Percentiles rank a stretch among this genome's conserved stretches.
These are phyloP conservation scores for Tridacna crocea DNA, from an alignment of 2,888 invertebrate genomes.

Conservation along the genomic window DNA sequence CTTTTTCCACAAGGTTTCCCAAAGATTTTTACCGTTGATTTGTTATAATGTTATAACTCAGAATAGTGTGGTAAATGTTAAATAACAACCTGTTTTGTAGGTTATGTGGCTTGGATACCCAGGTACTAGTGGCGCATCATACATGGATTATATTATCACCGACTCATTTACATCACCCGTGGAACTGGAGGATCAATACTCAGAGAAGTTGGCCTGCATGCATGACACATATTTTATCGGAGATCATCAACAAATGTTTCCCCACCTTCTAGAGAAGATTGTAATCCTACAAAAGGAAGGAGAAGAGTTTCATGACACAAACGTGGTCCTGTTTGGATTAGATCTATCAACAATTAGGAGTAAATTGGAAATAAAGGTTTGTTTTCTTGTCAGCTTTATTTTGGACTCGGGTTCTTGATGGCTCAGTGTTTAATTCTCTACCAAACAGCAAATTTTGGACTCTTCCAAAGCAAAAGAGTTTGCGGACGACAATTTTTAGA, in stretches of 20 bases:
- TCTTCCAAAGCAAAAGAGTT: too few relatives aligned
- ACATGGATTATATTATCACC: conserved; percentile 99
- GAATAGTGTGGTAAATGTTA: too few relatives aligned
- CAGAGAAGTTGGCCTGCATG: conserved; percentile 99
- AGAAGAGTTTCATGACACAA: conserved; percentile 87
- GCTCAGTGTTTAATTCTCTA: too few relatives aligned
- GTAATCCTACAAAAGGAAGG: conserved; percentile 64
- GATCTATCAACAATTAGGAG: conserved; percentile 93
- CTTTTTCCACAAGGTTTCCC: too few relatives aligned
- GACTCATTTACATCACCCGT: conserved; percentile 96
- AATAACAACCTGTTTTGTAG: conserved; percentile 78
- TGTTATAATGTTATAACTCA: too few relatives aligned
- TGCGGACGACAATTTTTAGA: too few relatives aligned
- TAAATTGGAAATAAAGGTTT: conserved; percentile 19
- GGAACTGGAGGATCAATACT: conserved; percentile 93
- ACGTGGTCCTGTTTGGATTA: conserved; percentile 95
- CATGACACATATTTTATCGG: conserved; percentile 99
- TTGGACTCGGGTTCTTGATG: too few relatives aligned
- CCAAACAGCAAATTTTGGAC: too few relatives aligned
- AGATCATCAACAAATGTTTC: conserved; percentile 99
- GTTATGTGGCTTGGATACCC: conserved; percentile 99
- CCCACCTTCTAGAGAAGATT: conserved; percentile 84
- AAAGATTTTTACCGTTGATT: too few relatives aligned
- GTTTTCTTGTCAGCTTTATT: neutral
- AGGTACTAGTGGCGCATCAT: conserved; percentile 98